Percentiles rank a stretch among this genome's conserved stretches.
Conservation (phyloP, 2,888 invertebrate genomes). For the Acleris holmiana region DNA sequence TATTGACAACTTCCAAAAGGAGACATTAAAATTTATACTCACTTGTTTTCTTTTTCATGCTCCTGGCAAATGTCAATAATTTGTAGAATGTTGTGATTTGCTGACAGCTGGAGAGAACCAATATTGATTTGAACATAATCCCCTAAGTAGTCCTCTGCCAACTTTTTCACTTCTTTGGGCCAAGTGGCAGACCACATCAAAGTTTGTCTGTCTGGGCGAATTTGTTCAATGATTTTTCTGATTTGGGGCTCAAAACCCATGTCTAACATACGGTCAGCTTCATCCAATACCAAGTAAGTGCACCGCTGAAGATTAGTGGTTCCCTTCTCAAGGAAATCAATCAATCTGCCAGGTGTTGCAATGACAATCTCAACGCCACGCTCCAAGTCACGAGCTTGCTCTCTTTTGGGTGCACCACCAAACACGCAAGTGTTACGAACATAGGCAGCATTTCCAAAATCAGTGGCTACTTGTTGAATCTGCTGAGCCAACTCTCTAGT, state of each 20-base stretch:
- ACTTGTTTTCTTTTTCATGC: conserved; percentile 91
- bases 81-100: conserved; percentile 96
- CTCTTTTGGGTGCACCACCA: conserved; percentile 94
- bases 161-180: conserved; percentile 97
- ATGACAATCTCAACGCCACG: conserved; percentile 94
- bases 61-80: conserved; percentile 94
- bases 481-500: conserved; percentile 92
- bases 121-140: conserved; percentile 96
- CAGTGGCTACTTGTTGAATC: conserved; percentile 91
- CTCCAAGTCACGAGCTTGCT: conserved; percentile 88
- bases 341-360: conserved; percentile 94
- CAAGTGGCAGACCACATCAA: conserved; percentile 99
- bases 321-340: conserved; percentile 92
- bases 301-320: conserved; percentile 90
- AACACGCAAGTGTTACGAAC: conserved; percentile 94
- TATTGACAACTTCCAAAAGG: too few relatives aligned
- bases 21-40: conserved; percentile 49
- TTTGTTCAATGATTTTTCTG: conserved; percentile 96
- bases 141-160: conserved; percentile 96
- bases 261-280: conserved; percentile 97
- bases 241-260: conserved; percentile 99
- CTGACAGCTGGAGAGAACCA: conserved; percentile 93
- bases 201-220: conserved; percentile 96
- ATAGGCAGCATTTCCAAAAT: conserved; percentile 91
- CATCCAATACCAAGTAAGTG: conserved; percentile 94